Evolutionary conservation across 1,140 invertebrate genomes (phyloP).

Genomic region (Prorops nasuta): DNA sequence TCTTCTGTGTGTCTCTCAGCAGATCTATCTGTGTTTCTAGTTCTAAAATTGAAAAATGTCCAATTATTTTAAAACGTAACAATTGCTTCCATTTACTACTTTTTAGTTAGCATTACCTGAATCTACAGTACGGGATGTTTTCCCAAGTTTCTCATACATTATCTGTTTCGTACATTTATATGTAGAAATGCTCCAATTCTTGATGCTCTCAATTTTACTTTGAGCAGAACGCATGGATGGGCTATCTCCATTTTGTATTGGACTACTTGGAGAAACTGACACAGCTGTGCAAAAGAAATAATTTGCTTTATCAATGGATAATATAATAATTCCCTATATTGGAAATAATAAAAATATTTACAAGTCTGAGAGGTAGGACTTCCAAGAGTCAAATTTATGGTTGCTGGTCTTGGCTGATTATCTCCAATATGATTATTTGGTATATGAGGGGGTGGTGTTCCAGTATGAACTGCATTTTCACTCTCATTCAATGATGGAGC

Average conservation of each 20-base stretch:
- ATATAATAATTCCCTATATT: slow-evolving; percentile 18
- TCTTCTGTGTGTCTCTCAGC: slow-evolving; percentile 89
- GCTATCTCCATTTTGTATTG: slow-evolving; percentile 63
- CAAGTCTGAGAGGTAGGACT: slow-evolving; percentile 38
- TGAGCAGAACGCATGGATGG: slow-evolving; percentile 63
- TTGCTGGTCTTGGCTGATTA: slow-evolving; percentile 52
- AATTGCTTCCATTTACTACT: too few relatives aligned
- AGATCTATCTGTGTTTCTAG: slow-evolving; percentile 90
- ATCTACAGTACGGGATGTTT: slow-evolving; percentile 88
- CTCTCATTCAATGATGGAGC: slow-evolving; percentile 77
- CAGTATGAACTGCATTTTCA: slow-evolving; percentile 72
- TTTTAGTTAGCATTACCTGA: slow-evolving; percentile 67
- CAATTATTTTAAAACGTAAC: too few relatives aligned
- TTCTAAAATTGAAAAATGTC: slow-evolving; percentile 65
- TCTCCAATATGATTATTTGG: slow-evolving; percentile 49
- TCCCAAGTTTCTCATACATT: slow-evolving; percentile 92
- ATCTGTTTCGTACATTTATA: slow-evolving; percentile 96
- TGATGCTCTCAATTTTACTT: slow-evolving; percentile 84
- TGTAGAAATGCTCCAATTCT: slow-evolving; percentile 95
- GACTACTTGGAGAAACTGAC: slow-evolving; percentile 52
- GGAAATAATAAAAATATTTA: slow-evolving; percentile 23
- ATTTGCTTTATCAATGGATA: too few relatives aligned
- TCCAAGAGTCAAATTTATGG: slow-evolving; percentile 44
- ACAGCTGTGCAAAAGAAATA: slow-evolving; percentile 29
- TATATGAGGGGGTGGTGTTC: slow-evolving; percentile 57